Evolutionary conservation across 2,797 vertebrate species (phyloP), one percentile per base, ranked within the genome.

Genomic region (Kryptolebias ocellatus): DNA sequence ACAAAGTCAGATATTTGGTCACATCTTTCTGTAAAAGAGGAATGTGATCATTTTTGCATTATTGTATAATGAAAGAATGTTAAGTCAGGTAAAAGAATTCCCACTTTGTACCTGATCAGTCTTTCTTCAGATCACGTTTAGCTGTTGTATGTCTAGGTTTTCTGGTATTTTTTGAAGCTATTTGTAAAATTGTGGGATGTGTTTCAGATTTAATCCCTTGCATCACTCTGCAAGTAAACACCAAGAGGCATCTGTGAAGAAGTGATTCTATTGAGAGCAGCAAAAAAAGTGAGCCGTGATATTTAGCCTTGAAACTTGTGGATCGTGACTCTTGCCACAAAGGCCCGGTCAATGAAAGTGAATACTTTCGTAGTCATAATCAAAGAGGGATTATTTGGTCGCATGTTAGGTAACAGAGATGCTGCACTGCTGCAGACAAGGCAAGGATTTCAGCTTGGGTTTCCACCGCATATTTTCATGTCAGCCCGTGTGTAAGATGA

Each of bases 251-350:
- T 64, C 55, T 34, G 5, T 59, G n/a, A 20, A 31, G 56, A 67
- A 47, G 53, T n/a, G 44, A 56, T 53, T 76, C 85, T 77, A 52
- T 85, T 89, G 75, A 88, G 71, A 70, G 49, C 9, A 24, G 70
- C 78, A 91, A 71, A 92, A 90, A 24, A 88, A 81, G 79, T 57
- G 69, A 64, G 52, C 69, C 53, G 24, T 76, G 74, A 84, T 83
- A 84, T 91, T 87, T 70, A 76, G 86, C 83, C 88, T 90, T 81
- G 80, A 53, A 72, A 72, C 67, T 56, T 49, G 52, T 55, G 52
- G 63, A 84, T 86, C 61, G 60, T 73, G 76, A 79, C 80, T 84
- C 64, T 52, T 86, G 85, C 84, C 66, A 64, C 79, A 80, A 76
- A 79, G 87, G 68, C 74, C 9, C 69, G 70, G 60, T 76, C 84